phyloP scores from a whole-genome alignment of 1,140 invertebrate species.

The Oedothorax gibbosus region DNA sequence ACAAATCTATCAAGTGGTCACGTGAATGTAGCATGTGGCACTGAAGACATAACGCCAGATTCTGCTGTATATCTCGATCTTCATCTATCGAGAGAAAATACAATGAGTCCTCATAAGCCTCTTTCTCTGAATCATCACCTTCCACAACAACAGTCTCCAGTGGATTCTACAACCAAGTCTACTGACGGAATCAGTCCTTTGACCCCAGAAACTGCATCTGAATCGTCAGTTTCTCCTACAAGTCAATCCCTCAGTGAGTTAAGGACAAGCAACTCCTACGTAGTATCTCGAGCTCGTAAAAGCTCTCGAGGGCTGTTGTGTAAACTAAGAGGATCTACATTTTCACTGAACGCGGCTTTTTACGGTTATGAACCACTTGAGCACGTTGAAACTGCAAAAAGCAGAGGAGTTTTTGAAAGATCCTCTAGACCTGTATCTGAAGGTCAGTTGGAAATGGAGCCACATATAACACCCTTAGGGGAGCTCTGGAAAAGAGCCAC shows the following conservation, averaged over 20 bases:
- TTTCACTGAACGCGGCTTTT: slow-evolving; percentile 51
- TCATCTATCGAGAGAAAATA: slow-evolving; percentile 42
- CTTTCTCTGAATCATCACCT: slow-evolving; percentile 4
- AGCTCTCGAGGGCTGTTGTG: slow-evolving; percentile 45
- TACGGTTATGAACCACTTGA: slow-evolving; percentile 62
- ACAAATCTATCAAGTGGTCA: slow-evolving; percentile 25
- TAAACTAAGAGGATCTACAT: slow-evolving; percentile 59
- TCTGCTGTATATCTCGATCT: slow-evolving; percentile 64
- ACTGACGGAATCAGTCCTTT: slow-evolving; percentile 32
- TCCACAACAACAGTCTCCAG: neutral
- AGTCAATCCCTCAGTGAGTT: slow-evolving; percentile 60
- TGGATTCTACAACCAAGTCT: slow-evolving; percentile 32
- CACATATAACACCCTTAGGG: neutral
- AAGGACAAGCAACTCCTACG: slow-evolving; percentile 35
- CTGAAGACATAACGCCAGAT: slow-evolving; percentile 64
- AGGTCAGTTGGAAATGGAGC: slow-evolving; percentile 31
- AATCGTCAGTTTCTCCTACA: slow-evolving; percentile 31
- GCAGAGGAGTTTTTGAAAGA: slow-evolving; percentile 20
- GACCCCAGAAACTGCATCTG: slow-evolving; percentile 7
- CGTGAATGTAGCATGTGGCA: slow-evolving; percentile 56
- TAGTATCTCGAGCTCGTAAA: slow-evolving; percentile 12
- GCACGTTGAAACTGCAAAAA: slow-evolving; percentile 6
- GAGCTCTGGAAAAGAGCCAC: slow-evolving; percentile 6
- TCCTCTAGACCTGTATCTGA: slow-evolving; percentile 30
- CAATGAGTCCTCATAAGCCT: neutral